These are phyloP conservation scores for Candoia aspera DNA, from an alignment of 2,113 vertebrate genomes.

Conservation along the genomic window DNA sequence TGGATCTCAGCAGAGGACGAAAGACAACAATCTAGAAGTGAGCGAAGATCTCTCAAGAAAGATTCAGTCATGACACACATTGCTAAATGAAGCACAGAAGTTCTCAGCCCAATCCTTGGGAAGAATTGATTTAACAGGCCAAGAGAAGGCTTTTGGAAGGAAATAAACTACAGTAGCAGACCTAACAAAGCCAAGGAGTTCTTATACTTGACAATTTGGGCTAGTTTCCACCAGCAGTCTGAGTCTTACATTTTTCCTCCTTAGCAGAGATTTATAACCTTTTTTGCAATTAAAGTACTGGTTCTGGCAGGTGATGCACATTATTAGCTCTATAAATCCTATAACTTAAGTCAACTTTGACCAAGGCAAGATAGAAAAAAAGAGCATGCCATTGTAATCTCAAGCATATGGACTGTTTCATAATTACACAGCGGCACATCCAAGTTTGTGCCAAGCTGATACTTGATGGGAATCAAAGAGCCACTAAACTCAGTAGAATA, in stretches of 20 bases:
- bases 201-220: background rate
- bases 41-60: background rate
- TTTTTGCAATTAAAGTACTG: background rate
- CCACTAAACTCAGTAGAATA: background rate
- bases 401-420: background rate
- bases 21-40: background rate
- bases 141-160: background rate
- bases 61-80: too few relatives aligned
- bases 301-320: background rate
- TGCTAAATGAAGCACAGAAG: background rate
- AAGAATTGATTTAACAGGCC: background rate
- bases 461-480: background rate
- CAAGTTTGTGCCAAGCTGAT: background rate
- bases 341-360: background rate
- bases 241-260: background rate
- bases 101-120: background rate
- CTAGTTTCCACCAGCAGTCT: background rate
- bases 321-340: background rate
- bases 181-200: background rate
- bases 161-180: background rate
- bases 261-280: background rate
- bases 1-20: background rate
- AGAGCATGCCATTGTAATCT: background rate
- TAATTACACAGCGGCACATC: background rate
- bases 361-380: too few relatives aligned